Evolutionary conservation across 2,113 vertebrate species (phyloP).

Genomic region (Jaculus jaculus): DNA sequence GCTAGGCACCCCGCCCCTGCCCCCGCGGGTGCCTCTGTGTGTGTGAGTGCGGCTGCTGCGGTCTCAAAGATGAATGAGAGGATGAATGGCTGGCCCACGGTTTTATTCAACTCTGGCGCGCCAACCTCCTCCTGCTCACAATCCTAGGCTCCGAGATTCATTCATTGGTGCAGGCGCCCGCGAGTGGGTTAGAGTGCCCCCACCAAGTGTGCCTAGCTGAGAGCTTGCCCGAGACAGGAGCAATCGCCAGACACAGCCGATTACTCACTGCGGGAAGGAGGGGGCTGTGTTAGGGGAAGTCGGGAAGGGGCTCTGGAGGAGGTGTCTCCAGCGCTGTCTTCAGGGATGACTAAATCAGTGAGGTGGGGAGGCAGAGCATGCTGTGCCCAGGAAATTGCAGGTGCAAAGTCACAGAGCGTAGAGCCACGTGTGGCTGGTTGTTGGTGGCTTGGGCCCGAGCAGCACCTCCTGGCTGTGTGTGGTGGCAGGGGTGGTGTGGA

Average conservation of each 20-base stretch:
- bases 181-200: neutral
- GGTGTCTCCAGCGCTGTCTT: constrained; percentile 24
- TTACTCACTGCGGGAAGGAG: neutral
- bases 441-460: neutral
- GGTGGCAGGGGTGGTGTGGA: neutral
- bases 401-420: constrained; percentile 46
- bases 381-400: neutral
- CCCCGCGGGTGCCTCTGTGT: too few species aligned
- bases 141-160: constrained; percentile 16
- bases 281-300: neutral
- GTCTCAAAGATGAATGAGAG: constrained; percentile 33
- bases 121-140: neutral
- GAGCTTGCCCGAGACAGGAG: neutral
- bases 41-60: neutral
- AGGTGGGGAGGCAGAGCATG: neutral
- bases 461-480: neutral
- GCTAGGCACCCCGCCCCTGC: neutral
- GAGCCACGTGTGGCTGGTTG: neutral
- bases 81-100: constrained; percentile 43
- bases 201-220: neutral
- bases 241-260: neutral
- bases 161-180: constrained; percentile 53
- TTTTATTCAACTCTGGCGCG: neutral
- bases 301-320: constrained; percentile 45
- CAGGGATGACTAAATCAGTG: constrained; percentile 36